Base-by-base conservation (phyloP, 2,888 invertebrate genomes). In the Griposia aprilina region DNA sequence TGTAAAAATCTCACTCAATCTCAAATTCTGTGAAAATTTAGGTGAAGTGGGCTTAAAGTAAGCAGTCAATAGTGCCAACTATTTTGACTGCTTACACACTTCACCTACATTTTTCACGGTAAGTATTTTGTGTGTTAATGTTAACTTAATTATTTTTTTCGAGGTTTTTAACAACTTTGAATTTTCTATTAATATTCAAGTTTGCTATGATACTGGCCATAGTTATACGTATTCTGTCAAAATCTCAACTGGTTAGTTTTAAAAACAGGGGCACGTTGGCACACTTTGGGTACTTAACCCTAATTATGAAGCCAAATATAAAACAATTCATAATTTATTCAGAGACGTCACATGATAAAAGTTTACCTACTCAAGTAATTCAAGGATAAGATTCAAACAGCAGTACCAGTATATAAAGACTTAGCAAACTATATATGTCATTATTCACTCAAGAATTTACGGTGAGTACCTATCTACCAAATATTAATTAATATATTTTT, bases 341-440 rank as follows among this genome's bases (percentile, higher is more conserved):
- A 3, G 0, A 71, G 7, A 60, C 78, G 74, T 70, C 62, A 66
- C n/a, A n/a, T 52, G 17, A 74, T 66, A 62, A 57, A 69, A 73
- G 8, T 65, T n/a, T 55, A 50, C 10, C 17, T n/a, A 55, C 26
- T 41, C 20, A 17, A 74, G 72, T 65, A n/a, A 66, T 57, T 84
- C 81, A 86, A 86, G 87, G 87, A 74, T 81, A 71, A 26, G 3
- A 55, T 81, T 73, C 30, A 20, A 48, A 48, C 30, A 36, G 48
- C 41, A 74, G 69, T 86, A 87, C 87, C 41, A 74, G 69, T 86
- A 87, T 86, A 87, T 80, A 86, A 87, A 76, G 72, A 50, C 71
- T 36, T 23, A 7, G 13, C 4, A 74, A 41, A 48, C 68, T 57
- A 13, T 71, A 15, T 36, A 45, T 48, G 15, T n/a, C 41, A 75